Percentiles rank a stretch among this genome's conserved stretches.
phyloP scores from a whole-genome alignment of 2,888 invertebrate species.

The Laothoe populi region DNA sequence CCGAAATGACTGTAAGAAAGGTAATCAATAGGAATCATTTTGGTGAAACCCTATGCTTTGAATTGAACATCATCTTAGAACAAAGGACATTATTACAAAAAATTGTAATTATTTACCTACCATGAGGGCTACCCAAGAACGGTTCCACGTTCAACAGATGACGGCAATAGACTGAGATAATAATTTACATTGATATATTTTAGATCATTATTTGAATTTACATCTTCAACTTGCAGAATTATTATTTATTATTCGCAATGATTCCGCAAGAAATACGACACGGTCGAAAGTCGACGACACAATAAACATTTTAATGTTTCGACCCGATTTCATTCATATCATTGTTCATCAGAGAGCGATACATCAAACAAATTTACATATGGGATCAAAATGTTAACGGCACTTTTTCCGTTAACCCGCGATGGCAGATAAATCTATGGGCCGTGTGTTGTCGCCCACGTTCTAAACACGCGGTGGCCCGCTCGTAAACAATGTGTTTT shows the following conservation, averaged over 20 bases:
- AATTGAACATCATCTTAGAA: too few relatives aligned
- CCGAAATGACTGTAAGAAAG: too few relatives aligned
- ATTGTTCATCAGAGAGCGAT: conserved; percentile 1
- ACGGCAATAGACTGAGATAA: too few relatives aligned
- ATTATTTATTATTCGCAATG: background rate
- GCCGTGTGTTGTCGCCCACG: conserved; percentile 19
- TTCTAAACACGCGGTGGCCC: conserved; percentile 16
- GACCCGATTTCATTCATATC: conserved; percentile 10
- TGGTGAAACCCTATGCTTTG: too few relatives aligned
- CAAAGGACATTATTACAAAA: too few relatives aligned
- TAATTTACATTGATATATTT: too few relatives aligned
- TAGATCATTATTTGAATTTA: too few relatives aligned
- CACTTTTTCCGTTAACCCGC: conserved; percentile 26
- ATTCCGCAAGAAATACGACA: background rate
- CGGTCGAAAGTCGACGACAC: background rate
- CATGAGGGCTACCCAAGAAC: too few relatives aligned
- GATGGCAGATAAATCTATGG: conserved; percentile 27
- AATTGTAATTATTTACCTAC: too few relatives aligned
- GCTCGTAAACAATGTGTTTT: conserved; percentile 14
- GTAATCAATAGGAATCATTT: too few relatives aligned
- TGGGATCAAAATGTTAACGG: conserved; percentile 25
- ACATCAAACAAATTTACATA: conserved; percentile 15
- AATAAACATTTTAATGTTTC: background rate
- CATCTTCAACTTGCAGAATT: too few relatives aligned
- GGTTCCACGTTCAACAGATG: too few relatives aligned